These are phyloP conservation scores for Oegoconia quadripuncta DNA, from an alignment of 2,888 invertebrate species.

Conservation along the genomic window DNA sequence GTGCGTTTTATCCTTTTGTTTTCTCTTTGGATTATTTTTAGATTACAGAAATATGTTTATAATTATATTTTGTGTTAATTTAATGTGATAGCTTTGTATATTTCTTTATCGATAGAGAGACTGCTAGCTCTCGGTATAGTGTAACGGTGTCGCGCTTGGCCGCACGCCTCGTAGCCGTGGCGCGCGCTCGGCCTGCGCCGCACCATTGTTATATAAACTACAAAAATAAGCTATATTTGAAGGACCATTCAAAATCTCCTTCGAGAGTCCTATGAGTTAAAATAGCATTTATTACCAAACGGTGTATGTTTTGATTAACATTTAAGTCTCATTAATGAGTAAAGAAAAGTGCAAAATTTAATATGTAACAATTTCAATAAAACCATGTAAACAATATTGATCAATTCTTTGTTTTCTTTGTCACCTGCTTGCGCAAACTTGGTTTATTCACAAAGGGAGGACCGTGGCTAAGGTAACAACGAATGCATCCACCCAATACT, in stretches of 20 bases:
- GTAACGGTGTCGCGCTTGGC: constrained; percentile 30
- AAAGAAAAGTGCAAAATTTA: constrained; percentile 77
- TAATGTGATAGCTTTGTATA: constrained; percentile 78
- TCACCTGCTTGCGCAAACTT: constrained; percentile 19
- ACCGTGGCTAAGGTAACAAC: constrained; percentile 32
- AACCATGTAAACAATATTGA: constrained; percentile 73
- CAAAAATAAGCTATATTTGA: constrained; percentile 53
- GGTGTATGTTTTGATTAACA: constrained; percentile 74
- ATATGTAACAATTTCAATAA: constrained; percentile 77
- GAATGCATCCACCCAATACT: constrained; percentile 47
- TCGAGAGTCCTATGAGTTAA: constrained; percentile 63
- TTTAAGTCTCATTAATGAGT: constrained; percentile 67
- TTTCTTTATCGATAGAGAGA: constrained; percentile 64
- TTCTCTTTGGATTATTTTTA: constrained; percentile 67
- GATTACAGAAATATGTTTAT: constrained; percentile 72
- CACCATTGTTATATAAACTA: constrained; percentile 38
- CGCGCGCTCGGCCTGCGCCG: neutral
- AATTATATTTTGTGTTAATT: constrained; percentile 76
- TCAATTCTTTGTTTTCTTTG: constrained; percentile 48
- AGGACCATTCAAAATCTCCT: constrained; percentile 61
- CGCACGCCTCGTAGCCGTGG: constrained; percentile 11
- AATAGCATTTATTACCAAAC: constrained; percentile 78
- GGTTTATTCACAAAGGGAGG: constrained; percentile 37
- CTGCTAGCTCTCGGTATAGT: constrained; percentile 47
- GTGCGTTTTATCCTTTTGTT: constrained; percentile 63